Percentiles rank a stretch among this genome's conserved stretches.
Conservation (phyloP, 2,888 invertebrate species). For the Lingula anatina region DNA sequence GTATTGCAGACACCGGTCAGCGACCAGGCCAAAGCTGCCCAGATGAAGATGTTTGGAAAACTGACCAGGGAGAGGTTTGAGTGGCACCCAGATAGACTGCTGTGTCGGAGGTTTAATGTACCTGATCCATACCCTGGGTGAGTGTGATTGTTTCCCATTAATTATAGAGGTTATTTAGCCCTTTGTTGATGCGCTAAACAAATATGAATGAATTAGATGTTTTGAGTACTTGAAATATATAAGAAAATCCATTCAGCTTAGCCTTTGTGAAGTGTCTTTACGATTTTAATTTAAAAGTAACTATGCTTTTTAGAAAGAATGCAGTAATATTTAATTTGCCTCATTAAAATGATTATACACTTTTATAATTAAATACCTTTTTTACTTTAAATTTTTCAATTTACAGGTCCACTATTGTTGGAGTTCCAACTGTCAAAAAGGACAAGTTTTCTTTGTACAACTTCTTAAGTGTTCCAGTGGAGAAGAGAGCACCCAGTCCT, state of each 20-base stretch:
- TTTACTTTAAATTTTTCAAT: slow-evolving; percentile 4
- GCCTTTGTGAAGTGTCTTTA: no score
- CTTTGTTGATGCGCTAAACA: no score
- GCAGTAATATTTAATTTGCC: no score
- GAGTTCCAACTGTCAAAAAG: slow-evolving; percentile 60
- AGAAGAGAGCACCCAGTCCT: background rate
- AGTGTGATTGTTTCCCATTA: slow-evolving; percentile 4
- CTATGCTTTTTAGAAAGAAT: no score
- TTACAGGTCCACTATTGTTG: slow-evolving; percentile 42
- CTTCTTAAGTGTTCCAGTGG: slow-evolving; percentile 57
- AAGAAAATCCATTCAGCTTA: no score
- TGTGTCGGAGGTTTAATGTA: slow-evolving; percentile 91
- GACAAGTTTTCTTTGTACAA: slow-evolving; percentile 73
- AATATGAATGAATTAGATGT: no score
- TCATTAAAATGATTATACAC: no score
- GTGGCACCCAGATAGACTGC: slow-evolving; percentile 78
- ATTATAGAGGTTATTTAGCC: background rate
- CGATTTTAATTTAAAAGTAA: no score
- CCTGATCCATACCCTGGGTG: slow-evolving; percentile 72
- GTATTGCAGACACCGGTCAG: no score
- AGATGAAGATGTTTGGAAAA: slow-evolving; percentile 71
- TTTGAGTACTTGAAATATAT: no score
- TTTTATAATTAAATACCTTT: no score
- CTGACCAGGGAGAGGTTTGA: slow-evolving; percentile 62
- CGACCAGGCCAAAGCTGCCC: slow-evolving; percentile 67